Percentiles rank a stretch among this genome's conserved stretches.
These are phyloP conservation scores for Chionodraco myersi DNA, from an alignment of 2,113 vertebrate species.

Conservation along the genomic window DNA sequence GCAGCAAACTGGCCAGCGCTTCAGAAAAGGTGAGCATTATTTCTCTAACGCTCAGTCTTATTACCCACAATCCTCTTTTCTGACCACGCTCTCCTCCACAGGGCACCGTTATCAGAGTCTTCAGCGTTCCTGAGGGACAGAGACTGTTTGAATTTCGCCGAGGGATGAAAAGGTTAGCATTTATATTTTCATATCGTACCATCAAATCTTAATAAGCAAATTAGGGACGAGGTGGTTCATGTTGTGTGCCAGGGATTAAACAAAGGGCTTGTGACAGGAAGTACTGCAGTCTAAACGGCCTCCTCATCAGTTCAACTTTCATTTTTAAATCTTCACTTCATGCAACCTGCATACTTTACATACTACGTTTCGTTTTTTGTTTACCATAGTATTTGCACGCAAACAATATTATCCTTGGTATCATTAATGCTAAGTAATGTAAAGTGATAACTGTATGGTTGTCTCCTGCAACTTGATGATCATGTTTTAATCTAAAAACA, in stretches of 20 bases:
- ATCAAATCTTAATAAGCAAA: not conserved
- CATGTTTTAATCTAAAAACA: not conserved
- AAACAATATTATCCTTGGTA: too few species aligned
- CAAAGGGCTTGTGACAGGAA: conserved; percentile 10
- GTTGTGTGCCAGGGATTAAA: not conserved
- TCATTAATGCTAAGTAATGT: too few species aligned
- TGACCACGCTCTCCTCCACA: conserved; percentile 64
- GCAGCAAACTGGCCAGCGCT: conserved; percentile 92
- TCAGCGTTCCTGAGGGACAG: conserved; percentile 91
- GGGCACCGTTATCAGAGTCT: conserved; percentile 96
- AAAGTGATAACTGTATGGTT: too few species aligned
- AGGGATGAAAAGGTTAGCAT: conserved; percentile 93
- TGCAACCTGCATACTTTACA: not conserved
- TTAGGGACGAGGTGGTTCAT: not conserved
- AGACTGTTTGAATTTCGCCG: conserved; percentile 93
- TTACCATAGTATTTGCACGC: too few species aligned
- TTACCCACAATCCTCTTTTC: not conserved
- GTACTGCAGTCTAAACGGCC: conserved; percentile 9
- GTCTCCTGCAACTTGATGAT: not conserved
- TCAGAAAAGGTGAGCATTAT: conserved; percentile 89
- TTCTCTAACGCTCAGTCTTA: not conserved
- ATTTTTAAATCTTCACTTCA: too few species aligned
- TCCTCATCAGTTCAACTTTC: conserved; percentile 8
- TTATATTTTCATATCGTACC: not conserved
- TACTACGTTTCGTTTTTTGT: too few species aligned